Base-by-base conservation (phyloP, 92 coral and sea anemone species). In the Meandrina meandrites region DNA sequence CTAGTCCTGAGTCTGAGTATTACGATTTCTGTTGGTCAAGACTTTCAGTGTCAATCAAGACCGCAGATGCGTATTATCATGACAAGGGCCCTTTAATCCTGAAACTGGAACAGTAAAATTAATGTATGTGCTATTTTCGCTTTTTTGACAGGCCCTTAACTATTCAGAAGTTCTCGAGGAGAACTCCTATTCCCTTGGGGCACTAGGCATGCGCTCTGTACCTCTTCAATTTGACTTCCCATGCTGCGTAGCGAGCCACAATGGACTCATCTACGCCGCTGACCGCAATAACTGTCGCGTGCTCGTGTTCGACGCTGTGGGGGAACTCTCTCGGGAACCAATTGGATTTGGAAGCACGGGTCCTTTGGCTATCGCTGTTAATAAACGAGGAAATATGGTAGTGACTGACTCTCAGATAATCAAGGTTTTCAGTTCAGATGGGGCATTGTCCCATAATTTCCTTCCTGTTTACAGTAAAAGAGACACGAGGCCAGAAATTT, bases 361-460 rank as follows among this genome's bases (percentile, higher is more conserved):
- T 36, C 99, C 98, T 48, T 21, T 93, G 24, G 93, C 95, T 17
- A 81, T 96, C 76, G 94, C 95, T 42, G 94, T 92, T 30, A 93
- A 90, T 75, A 92, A 88, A 62, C 88, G 85, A 17, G 98, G 97
- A 28, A 95, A 96, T 45, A 80, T 95, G n/a, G 62, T 96, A 87
- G 84, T 91, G 14, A 91, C 95, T 6, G 97, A 96, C 84, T 92
- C 96, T 11, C 95, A 90, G 81, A 89, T 96, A 67, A 91, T 96
- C 31, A 95, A 94, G 70, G 99, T 93, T 78, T 96, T 91, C 79
- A 95, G 97, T 69, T 92, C 99, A 5, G 93, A 95, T 64, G 97
- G 99, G 35, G 86, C 78, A 74, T 84, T 94, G 16, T 90, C 94
- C 5, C 93, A 92, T 54, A 92, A 95, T 74, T 93, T 96, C 81